phyloP scores from a whole-genome alignment of 1,140 invertebrate species.

The Megalonaias nervosa region DNA sequence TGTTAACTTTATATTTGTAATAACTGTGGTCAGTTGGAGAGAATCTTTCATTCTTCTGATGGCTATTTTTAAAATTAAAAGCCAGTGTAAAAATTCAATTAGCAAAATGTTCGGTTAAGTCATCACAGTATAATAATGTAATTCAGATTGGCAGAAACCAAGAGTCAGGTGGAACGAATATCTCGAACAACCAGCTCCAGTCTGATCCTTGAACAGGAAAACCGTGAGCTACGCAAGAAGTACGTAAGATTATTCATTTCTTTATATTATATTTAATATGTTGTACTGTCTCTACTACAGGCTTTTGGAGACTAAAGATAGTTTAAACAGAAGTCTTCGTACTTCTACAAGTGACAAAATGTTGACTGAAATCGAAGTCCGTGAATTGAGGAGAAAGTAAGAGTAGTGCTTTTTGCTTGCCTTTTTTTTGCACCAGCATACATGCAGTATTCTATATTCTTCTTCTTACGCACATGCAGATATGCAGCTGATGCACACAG shows the following conservation, averaged over 20 bases:
- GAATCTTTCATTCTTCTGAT: too few species aligned
- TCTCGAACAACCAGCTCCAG: slow-evolving; percentile 18
- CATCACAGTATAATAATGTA: not conserved
- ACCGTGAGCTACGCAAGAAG: slow-evolving; percentile 39
- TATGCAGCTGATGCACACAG: too few species aligned
- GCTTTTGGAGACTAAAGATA: slow-evolving; percentile 62
- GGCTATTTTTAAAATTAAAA: too few species aligned
- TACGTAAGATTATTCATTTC: slow-evolving; percentile 17
- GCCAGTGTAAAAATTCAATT: too few species aligned
- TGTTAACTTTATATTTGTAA: too few species aligned
- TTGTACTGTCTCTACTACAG: slow-evolving; percentile 43
- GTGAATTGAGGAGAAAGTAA: slow-evolving; percentile 67
- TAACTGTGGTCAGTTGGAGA: too few species aligned
- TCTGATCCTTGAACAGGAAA: slow-evolving; percentile 36
- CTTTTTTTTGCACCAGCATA: slow-evolving; percentile 15
- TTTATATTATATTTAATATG: not conserved
- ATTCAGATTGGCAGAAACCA: slow-evolving; percentile 32
- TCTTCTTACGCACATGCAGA: too few species aligned
- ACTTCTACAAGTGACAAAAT: slow-evolving; percentile 67
- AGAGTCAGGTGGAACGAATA: slow-evolving; percentile 28
- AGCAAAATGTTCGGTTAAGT: too few species aligned
- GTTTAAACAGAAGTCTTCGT: slow-evolving; percentile 61
- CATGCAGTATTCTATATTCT: not conserved
- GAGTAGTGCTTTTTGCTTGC: slow-evolving; percentile 33
- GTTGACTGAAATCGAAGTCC: slow-evolving; percentile 66